phyloP scores from a whole-genome alignment of 2,797 vertebrate species.

The Eulemur rubriventer region DNA sequence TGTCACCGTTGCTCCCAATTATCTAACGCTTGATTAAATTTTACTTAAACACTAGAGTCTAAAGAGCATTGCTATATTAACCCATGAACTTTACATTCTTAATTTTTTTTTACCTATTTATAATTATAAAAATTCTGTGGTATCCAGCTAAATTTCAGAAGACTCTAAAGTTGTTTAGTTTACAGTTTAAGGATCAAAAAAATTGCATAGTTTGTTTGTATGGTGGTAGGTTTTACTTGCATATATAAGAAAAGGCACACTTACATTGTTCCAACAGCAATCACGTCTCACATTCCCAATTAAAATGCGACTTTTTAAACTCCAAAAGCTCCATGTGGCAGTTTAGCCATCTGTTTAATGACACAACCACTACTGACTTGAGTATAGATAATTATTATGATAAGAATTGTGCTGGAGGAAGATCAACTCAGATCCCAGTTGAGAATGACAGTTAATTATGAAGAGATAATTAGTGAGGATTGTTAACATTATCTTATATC shows the following conservation, averaged over 20 bases:
- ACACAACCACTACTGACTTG: conserved; percentile 55
- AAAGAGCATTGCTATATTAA: not conserved
- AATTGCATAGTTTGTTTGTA: not conserved
- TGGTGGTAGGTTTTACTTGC: not conserved
- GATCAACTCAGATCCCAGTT: conserved; percentile 52
- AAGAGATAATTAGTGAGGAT: conserved; percentile 70
- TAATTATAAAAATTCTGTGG: not conserved
- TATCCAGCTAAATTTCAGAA: not conserved
- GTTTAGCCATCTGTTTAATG: conserved; percentile 75
- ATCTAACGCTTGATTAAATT: not conserved
- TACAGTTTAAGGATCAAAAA: not conserved
- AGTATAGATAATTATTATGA: conserved; percentile 67
- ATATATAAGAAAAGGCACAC: conserved; percentile 33
- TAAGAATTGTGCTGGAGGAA: conserved; percentile 48
- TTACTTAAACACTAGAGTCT: not conserved
- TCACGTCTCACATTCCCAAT: conserved; percentile 63
- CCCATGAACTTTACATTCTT: not conserved
- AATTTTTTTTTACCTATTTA: not conserved
- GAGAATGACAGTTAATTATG: conserved; percentile 73
- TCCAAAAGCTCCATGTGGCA: conserved; percentile 45
- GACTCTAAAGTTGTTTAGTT: not conserved
- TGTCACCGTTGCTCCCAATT: not conserved
- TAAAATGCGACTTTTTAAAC: conserved; percentile 75
- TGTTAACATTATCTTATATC: not conserved
- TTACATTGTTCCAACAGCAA: conserved; percentile 47